phyloP scores from a whole-genome alignment of 1,140 invertebrate species.

The Pogonomyrmex californicus region DNA sequence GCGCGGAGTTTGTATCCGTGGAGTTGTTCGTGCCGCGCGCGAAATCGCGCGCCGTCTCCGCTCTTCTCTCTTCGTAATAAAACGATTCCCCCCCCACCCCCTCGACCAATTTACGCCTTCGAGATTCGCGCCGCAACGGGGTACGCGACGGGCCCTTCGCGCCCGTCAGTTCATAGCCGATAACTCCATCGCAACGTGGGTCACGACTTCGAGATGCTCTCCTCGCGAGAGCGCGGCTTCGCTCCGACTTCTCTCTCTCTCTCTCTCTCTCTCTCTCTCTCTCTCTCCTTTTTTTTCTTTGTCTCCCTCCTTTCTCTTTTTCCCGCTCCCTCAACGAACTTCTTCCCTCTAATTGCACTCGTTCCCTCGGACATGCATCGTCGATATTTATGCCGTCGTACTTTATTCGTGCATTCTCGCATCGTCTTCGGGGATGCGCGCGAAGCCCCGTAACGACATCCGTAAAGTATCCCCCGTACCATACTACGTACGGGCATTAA shows the following conservation, averaged over 20 bases:
- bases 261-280: neutral
- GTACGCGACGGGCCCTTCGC: constrained; percentile 63
- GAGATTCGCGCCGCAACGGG: constrained; percentile 70
- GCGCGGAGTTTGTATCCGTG: constrained; percentile 1
- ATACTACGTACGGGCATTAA: constrained; percentile 11
- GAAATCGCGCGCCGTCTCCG: constrained; percentile 15
- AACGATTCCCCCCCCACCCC: constrained; percentile 73
- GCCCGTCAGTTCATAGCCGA: constrained; percentile 73
- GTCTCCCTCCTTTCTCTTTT: neutral
- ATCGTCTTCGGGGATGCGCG: constrained; percentile 7
- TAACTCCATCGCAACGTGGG: constrained; percentile 78
- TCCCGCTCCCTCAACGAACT: neutral
- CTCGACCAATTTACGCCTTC: constrained; percentile 78
- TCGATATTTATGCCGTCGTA: constrained; percentile 66
- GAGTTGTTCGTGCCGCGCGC: constrained; percentile 56
- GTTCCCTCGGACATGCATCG: constrained; percentile 61
- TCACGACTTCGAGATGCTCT: constrained; percentile 70
- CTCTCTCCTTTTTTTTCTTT: neutral
- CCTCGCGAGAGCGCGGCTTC: no score
- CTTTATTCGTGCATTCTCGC: constrained; percentile 32
- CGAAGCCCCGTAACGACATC: constrained; percentile 26
- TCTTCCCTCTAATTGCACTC: constrained; percentile 68
- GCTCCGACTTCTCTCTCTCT: constrained; percentile 24
- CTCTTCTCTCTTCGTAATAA: constrained; percentile 70
- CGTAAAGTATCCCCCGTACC: constrained; percentile 46